Evolutionary conservation across 2,113 vertebrate genomes (phyloP), one percentile per base, ranked within the genome.

Genomic region (Patagioenas fasciata): DNA sequence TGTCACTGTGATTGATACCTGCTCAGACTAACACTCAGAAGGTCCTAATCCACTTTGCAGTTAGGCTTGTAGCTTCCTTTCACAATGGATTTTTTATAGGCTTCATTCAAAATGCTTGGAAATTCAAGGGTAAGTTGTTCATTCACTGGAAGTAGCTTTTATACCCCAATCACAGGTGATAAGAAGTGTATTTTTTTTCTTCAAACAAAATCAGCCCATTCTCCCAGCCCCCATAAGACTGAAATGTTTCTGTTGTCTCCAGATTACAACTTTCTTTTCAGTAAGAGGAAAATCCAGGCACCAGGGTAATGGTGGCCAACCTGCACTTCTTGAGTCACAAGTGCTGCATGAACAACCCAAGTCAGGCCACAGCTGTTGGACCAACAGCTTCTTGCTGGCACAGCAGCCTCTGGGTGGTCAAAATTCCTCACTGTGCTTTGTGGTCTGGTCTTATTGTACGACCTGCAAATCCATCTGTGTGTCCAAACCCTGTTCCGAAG

Each of bases 161-260:
- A 60, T 28, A 72, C 5, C 8, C 8, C 24, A 65, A 1, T 4
- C 11, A 24, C 4, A 72, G 13, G 44, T 0, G 0, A 79, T 26
- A 44, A 77, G 11, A 91, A 66, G 19, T 29, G 31, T 26, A 8
- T 28, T 32, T 8, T 29, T 73, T 48, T 21, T 34, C 11, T 60
- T 71, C 3, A 9, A 25, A 72, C 87, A 91, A 31, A 5, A 4
- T 1, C 4, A 6, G 54, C 15, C 1, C 0, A 28, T 67, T 74
- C 51, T 48, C 15, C 32, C 9, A 16, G 5, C 3, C 13, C 6
- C 12, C 2, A 8, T 42, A 56, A 74, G 6, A 31, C 0, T 23
- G 16, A 71, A 31, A 61, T 53, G 17, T 44, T 88, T 34, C 56
- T 44, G 3, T 48, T 72, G 32, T 84, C 24, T 74, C 36, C n/a